Evolutionary conservation across 2,797 vertebrate species (phyloP).

Genomic region (Phoxinus dragarum): DNA sequence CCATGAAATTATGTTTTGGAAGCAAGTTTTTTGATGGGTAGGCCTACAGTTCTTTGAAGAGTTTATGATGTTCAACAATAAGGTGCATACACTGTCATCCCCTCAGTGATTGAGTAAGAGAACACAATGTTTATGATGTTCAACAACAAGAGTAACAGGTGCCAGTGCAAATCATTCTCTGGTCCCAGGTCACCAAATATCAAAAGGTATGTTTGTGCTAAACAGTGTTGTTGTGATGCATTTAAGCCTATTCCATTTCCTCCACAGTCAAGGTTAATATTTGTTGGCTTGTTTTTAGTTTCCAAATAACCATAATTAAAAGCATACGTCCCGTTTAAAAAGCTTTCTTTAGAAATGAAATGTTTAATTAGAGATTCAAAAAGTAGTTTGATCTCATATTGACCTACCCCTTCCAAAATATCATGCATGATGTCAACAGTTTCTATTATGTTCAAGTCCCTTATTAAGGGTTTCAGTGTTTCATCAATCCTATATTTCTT

Average conservation of each 20-base stretch:
- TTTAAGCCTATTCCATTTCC: constrained; percentile 47
- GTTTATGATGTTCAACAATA: constrained; percentile 27
- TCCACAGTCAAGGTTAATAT: constrained; percentile 30
- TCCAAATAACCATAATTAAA: constrained; percentile 45
- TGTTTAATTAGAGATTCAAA: constrained; percentile 37
- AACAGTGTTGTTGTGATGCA: constrained; percentile 41
- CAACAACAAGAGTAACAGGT: constrained; percentile 30
- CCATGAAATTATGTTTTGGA: constrained; percentile 41
- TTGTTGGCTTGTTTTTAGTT: constrained; percentile 38
- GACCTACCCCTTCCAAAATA: constrained; percentile 48
- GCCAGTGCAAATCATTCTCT: constrained; percentile 27
- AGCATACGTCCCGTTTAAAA: constrained; percentile 32
- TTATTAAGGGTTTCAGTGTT: too few relatives aligned
- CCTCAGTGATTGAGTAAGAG: constrained; percentile 36
- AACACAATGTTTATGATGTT: constrained; percentile 51
- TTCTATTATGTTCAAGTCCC: too few relatives aligned
- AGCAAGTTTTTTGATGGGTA: constrained; percentile 25
- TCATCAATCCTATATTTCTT: too few relatives aligned
- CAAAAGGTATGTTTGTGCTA: constrained; percentile 42
- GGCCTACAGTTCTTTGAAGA: constrained; percentile 35
- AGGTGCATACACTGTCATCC: constrained; percentile 45
- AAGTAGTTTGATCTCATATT: constrained; percentile 44
- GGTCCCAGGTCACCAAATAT: constrained; percentile 43
- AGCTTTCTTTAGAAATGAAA: constrained; percentile 34
- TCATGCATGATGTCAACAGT: too few relatives aligned